phyloP scores from a whole-genome alignment of 2,888 invertebrate genomes.

The Cerceris ruficornis region DNA sequence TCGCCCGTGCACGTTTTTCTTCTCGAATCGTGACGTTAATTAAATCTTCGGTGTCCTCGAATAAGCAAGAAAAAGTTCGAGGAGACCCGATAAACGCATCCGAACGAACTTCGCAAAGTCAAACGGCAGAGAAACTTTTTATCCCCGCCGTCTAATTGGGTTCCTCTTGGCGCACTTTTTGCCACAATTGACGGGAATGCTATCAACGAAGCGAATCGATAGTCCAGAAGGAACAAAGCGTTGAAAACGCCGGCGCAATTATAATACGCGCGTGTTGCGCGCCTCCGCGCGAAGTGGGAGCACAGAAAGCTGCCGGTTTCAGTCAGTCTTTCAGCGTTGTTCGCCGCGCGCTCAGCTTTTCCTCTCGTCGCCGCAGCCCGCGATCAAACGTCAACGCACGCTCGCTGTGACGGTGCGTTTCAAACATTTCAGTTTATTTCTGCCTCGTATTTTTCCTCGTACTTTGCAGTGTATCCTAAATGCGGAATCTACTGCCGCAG shows the following conservation, averaged over 20 bases:
- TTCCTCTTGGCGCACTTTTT: not conserved
- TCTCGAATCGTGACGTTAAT: too few species aligned
- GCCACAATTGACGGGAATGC: not conserved
- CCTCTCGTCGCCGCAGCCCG: not conserved
- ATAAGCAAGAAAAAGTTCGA: too few species aligned
- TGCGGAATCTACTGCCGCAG: too few species aligned
- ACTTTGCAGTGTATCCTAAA: too few species aligned
- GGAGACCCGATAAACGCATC: too few species aligned
- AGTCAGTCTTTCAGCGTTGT: conserved; percentile 67
- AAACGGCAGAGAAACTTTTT: not conserved
- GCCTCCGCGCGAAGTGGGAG: conserved; percentile 26
- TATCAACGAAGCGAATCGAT: not conserved
- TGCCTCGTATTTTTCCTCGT: too few species aligned
- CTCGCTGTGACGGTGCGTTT: too few species aligned
- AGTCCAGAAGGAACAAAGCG: not conserved
- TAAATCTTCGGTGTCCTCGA: too few species aligned
- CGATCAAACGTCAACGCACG: not conserved
- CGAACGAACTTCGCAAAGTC: too few species aligned
- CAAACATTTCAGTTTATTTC: too few species aligned
- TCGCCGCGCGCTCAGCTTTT: conserved; percentile 50
- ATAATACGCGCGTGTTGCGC: not conserved
- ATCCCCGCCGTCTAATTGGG: not conserved
- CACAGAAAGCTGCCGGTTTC: conserved; percentile 32
- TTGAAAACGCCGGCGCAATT: not conserved
- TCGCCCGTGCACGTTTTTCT: too few species aligned